Evolutionary conservation across 64 coral and sea anemone species (phyloP).

Genomic region (Acropora yongei): DNA sequence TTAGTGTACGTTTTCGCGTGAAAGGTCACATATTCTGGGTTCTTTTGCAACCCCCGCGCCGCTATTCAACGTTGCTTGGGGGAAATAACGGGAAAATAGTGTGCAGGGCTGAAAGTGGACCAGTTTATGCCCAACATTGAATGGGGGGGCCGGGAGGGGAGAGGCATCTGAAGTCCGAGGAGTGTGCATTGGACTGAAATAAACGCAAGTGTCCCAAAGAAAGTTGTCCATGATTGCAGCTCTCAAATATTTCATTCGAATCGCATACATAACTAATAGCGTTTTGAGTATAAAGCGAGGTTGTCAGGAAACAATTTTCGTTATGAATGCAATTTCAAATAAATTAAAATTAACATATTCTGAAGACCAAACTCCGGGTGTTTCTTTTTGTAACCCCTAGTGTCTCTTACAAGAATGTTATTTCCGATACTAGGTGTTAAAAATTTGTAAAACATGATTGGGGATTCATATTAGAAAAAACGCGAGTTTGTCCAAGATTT

Average conservation of each 20-base stretch:
- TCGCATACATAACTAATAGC: neutral
- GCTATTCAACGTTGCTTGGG: too few species aligned
- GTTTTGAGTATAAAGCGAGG: neutral
- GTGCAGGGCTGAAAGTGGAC: too few species aligned
- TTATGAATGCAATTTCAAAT: neutral
- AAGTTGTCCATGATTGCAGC: neutral
- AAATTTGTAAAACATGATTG: conserved; percentile 5
- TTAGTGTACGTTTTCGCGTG: too few species aligned
- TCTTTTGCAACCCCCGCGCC: too few species aligned
- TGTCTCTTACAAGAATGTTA: neutral
- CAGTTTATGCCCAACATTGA: too few species aligned
- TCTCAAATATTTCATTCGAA: neutral
- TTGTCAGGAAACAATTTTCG: neutral
- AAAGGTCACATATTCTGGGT: too few species aligned
- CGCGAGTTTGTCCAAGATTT: neutral
- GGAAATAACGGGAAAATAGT: too few species aligned
- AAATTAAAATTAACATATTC: neutral
- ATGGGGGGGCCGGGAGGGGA: too few species aligned
- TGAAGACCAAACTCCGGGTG: neutral
- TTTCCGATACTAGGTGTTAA: neutral
- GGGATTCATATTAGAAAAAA: neutral
- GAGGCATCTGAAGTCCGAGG: too few species aligned
- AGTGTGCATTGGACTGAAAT: too few species aligned
- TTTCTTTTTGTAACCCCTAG: too few species aligned
- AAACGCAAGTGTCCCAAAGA: too few species aligned